Base-by-base conservation (phyloP, 2,888 invertebrate species). In the Lumbricus terrestris region DNA sequence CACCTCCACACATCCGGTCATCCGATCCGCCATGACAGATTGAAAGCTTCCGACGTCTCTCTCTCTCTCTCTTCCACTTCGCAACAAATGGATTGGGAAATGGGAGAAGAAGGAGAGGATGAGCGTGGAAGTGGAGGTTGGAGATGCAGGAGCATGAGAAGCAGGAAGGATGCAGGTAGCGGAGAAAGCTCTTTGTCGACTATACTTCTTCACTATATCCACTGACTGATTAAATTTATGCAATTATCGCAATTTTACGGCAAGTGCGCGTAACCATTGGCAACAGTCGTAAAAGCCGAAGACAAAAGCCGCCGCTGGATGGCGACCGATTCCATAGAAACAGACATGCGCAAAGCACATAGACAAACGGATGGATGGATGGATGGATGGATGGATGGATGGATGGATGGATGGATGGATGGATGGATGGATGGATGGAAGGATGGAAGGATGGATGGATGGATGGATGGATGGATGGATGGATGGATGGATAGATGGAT, bases 1-100 rank as follows among this genome's bases (percentile, higher is more conserved):
- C 4, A 8, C 69, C n/a, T n/a, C n/a, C n/a, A n/a, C n/a, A n/a
- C n/a, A n/a, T 69, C 69, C 69, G 69, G 69, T 69, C 69, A 69
- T 69, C 69, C 69, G 69, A 69, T 69, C 69, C 69, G 69, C 69
- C 69, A 69, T 69, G 69, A 69, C 69, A n/a, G 69, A 69, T n/a
- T 69, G 69, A 69, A 69, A 69, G 69, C 69, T 69, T 69, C 69
- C 69, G 69, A n/a, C n/a, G n/a, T n/a, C n/a, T 69, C 69, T 69
- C 69, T 69, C n/a, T 8, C 4, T n/a, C 69, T n/a, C 69, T 8
- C 29, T 4, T n/a, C n/a, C 69, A 0, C 29, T n/a, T 8, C 29
- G 69, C 69, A n/a, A 69, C 69, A 29, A 69, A n/a, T 69, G 69
- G 47, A 47, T 47, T 47, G 47, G 47, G 47, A 47, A 47, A 47